Evolutionary conservation across 2,113 vertebrate genomes (phyloP).

Genomic region (Nibea albiflora): DNA sequence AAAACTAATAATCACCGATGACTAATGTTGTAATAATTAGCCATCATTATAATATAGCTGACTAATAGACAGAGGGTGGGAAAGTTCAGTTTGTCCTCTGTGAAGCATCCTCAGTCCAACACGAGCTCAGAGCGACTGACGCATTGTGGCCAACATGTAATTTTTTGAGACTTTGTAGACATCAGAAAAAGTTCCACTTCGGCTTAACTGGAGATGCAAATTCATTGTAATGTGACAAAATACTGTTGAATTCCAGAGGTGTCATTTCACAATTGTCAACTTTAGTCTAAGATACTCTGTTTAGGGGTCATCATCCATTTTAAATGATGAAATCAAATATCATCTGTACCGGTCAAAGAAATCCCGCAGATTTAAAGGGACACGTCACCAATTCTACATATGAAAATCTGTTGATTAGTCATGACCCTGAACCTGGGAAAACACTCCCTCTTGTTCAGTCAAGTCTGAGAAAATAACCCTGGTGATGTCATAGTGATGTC

Average conservation of each 20-base stretch:
- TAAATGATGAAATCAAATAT: background rate
- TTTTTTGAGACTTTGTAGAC: background rate
- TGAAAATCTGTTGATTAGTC: too few relatives aligned
- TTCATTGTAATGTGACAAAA: background rate
- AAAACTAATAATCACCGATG: constrained; percentile 29
- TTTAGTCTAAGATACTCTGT: background rate
- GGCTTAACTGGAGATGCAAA: background rate
- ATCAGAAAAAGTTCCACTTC: background rate
- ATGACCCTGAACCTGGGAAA: background rate
- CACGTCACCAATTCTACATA: background rate
- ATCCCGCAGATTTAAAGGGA: background rate
- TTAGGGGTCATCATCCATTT: background rate
- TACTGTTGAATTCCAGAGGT: background rate
- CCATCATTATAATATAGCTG: constrained; percentile 6
- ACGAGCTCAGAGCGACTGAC: constrained; percentile 2
- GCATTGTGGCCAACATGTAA: background rate
- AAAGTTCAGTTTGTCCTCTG: constrained; percentile 32
- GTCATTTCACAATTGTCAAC: background rate
- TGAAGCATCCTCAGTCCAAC: constrained; percentile 23
- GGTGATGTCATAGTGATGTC: constrained; percentile 4
- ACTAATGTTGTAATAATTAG: constrained; percentile 24
- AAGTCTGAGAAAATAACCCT: background rate
- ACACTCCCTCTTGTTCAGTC: background rate
- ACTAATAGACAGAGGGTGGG: constrained; percentile 5
- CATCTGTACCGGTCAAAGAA: background rate